A percentile compares a stretch with the other conserved stretches of the same genome.
phyloP scores from a whole-genome alignment of 2,888 invertebrate species.

The Callyntrura sp. region DNA sequence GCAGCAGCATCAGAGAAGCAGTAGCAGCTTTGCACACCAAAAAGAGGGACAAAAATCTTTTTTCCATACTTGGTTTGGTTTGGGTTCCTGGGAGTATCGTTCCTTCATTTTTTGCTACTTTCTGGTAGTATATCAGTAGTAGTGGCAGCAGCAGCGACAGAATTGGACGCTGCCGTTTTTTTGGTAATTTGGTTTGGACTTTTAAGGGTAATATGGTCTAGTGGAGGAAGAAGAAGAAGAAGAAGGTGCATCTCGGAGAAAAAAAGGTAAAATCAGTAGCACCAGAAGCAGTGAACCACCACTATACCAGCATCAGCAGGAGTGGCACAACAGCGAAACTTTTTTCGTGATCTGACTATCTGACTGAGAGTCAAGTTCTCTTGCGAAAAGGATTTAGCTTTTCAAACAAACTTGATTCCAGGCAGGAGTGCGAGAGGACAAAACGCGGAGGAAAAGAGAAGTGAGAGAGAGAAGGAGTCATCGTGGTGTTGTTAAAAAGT shows the following conservation, averaged over 20 bases:
- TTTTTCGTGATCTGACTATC: constrained; percentile 7
- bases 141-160: background rate
- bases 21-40: constrained; percentile 51
- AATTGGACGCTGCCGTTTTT: background rate
- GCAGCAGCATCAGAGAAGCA: background rate
- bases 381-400: constrained; percentile 52
- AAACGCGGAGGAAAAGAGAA: background rate
- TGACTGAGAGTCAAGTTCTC: constrained; percentile 35
- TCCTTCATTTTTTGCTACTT: background rate
- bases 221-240: background rate
- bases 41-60: constrained; percentile 27
- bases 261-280: background rate
- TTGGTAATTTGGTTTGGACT: background rate
- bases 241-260: background rate
- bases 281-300: too few relatives aligned
- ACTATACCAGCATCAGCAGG: background rate
- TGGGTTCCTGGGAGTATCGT: constrained; percentile 4
- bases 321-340: constrained; percentile 18
- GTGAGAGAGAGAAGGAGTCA: background rate
- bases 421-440: background rate
- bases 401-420: constrained; percentile 49
- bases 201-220: background rate
- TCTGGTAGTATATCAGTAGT: background rate
- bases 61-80: constrained; percentile 61
- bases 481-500: background rate